Evolutionary conservation across 2,797 vertebrate species (phyloP).

Genomic region (Darevskia nairensis): DNA sequence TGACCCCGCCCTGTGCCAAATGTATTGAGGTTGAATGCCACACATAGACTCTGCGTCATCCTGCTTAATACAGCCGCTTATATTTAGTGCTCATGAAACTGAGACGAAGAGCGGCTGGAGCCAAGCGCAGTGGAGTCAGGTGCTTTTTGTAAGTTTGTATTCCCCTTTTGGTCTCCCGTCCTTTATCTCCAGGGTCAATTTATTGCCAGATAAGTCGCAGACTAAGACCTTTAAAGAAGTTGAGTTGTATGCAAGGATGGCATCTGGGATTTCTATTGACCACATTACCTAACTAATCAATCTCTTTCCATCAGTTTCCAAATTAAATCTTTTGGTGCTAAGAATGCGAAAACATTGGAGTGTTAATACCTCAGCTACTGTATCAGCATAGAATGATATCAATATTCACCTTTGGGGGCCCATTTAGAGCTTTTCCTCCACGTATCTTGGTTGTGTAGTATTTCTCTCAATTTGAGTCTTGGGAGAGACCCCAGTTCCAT

Average conservation of each 20-base stretch:
- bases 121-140: not conserved
- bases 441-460: not conserved
- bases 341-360: not conserved
- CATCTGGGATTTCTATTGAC: not conserved
- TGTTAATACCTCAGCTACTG: not conserved
- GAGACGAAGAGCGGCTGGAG: not conserved
- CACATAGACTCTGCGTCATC: not conserved
- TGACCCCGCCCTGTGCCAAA: not conserved
- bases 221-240: too few relatives aligned
- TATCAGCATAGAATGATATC: not conserved
- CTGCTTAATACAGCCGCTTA: not conserved
- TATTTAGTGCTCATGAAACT: conserved; percentile 21
- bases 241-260: too few relatives aligned
- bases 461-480: not conserved
- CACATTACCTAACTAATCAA: too few relatives aligned
- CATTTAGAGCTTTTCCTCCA: not conserved
- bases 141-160: not conserved
- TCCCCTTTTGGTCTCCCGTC: rapidly evolving
- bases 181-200: not conserved
- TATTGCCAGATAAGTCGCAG: not conserved
- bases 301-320: too few relatives aligned
- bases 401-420: not conserved
- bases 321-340: not conserved
- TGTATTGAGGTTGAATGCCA: not conserved
- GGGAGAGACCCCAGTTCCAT: not conserved